A percentile compares a stretch with the other conserved stretches of the same genome.
These are phyloP conservation scores for Mionectes macconnelli DNA, from an alignment of 2,113 vertebrate species.

Conservation along the genomic window DNA sequence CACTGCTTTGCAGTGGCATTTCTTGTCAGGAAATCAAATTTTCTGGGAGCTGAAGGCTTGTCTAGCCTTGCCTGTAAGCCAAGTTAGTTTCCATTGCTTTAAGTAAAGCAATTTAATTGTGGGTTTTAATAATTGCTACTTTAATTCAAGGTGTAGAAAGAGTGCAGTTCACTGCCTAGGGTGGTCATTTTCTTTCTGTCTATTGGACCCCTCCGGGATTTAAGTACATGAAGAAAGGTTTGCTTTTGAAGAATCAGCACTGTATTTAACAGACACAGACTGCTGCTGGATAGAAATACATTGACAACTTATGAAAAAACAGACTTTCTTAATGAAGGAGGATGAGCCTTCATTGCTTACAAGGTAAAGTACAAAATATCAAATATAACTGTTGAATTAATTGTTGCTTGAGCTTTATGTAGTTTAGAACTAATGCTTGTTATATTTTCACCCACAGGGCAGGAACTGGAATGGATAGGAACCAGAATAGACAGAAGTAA, in stretches of 20 bases:
- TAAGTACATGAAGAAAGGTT: neutral
- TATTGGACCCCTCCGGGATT: neutral
- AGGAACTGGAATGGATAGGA: neutral
- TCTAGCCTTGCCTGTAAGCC: neutral
- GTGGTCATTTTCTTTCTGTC: neutral
- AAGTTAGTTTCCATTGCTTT: neutral
- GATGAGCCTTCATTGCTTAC: neutral
- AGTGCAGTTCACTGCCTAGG: neutral
- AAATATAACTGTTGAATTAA: neutral
- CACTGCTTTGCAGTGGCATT: neutral
- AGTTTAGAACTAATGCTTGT: neutral
- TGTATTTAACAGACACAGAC: neutral
- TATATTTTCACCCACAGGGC: neutral
- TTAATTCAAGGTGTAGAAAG: neutral
- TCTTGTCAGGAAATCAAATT: neutral
- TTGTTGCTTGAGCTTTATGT: neutral
- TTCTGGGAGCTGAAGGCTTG: neutral
- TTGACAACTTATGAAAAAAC: neutral
- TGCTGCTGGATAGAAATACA: neutral
- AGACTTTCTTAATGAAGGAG: neutral
- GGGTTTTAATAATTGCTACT: slow-evolving; percentile 2
- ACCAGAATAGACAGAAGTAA: neutral
- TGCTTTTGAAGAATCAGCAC: neutral
- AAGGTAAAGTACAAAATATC: neutral
- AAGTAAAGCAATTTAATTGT: neutral